Evolutionary conservation across 2,113 vertebrate species (phyloP), one percentile per base, ranked within the genome.

Genomic region (Pardalotus punctatus): DNA sequence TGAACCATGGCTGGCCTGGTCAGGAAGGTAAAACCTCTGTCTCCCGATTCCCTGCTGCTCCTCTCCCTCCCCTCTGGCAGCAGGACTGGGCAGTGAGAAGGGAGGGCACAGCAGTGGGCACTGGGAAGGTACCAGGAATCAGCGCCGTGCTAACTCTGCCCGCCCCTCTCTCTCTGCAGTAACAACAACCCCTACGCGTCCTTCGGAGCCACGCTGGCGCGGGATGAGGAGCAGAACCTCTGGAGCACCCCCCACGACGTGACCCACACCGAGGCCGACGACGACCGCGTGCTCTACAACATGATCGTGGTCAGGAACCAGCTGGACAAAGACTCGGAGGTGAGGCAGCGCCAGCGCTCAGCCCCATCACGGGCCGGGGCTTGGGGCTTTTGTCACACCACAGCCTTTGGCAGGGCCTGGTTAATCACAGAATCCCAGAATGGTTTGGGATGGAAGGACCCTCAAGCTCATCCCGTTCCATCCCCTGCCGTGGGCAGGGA

Each of bases 261-360:
- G 66, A 98, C 98, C 60, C 97, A 98, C 91, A 98, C 96, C 0
- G 98, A 98, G 51, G 97, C 97, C 0, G 98, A 99, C 0, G 98
- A 98, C 0, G 99, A 99, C 95, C 92, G 97, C 47, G 95, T 99
- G 91, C 92, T 99, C 36, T 98, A 99, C 91, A 98, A 98, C 83
- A 98, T 99, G 88, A 98, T 99, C 14, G 98, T 97, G 69, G 96
- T 98, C 96, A 98, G 99, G 86, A 98, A 99, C 94, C 97, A 98
- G 96, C 97, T 98, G 95, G 97, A 98, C 95, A 98, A 97, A 79
- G 98, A 98, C 90, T 98, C 98, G 0, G 98, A 98, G 99, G 99
- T 99, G 95, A 98, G 97, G 33, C 10, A 1, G 54, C 15, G 62
- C 74, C 2, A 1, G 0, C 0, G 0, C 43, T 27, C 0, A 1